Base-by-base conservation (phyloP, 2,797 vertebrate genomes). In the Botia kubotai region DNA sequence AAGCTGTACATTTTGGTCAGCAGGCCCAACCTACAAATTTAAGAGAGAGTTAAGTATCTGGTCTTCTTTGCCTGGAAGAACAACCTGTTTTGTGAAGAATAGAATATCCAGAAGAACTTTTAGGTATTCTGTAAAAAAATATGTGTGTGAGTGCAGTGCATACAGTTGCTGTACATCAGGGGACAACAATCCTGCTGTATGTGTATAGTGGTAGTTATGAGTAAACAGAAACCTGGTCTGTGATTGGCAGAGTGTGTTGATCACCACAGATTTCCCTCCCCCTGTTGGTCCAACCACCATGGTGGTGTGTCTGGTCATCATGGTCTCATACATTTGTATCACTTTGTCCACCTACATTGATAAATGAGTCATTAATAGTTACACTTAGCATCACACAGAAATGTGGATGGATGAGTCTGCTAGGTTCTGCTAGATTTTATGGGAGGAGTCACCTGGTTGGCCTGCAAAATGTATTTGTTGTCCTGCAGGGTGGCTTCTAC, bases 221-320 rank as follows among this genome's bases (percentile, higher is more conserved):
- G 6, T 72, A 26, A 21, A 58, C 17, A 94, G 94, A 94, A 85
- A 99, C 98, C 91, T 98, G 36, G 94, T 98, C 91, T 99, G 98
- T 79, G 98, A 96, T 78, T 96, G 96, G 88, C 97, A 98, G 88
- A 99, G 92, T 13, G 96, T 89, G n/a, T 89, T 97, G 88, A 99
- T 98, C 89, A 98, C 96, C 86, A 99, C 97, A 0, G 98, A 96
- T 89, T 99, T 99, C 78, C 98, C 98, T 23, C 98, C 98, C 79
- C 97, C 96, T 0, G 98, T 99, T 29, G 97, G 97, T 62, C 98
- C 98, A 75, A 99, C 98, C 77, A 98, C 88, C 97, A 99, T 98
- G 0, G 97, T 98, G 0, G 98, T 97, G 90, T 99, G 98, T 79
- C 97, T 95, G 75, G 96, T 99, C 89, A 99, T 91, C 97, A 99